Evolutionary conservation across 1,140 invertebrate genomes (phyloP), one percentile per base, ranked within the genome.

Genomic region (Drosophila prosaltans): DNA sequence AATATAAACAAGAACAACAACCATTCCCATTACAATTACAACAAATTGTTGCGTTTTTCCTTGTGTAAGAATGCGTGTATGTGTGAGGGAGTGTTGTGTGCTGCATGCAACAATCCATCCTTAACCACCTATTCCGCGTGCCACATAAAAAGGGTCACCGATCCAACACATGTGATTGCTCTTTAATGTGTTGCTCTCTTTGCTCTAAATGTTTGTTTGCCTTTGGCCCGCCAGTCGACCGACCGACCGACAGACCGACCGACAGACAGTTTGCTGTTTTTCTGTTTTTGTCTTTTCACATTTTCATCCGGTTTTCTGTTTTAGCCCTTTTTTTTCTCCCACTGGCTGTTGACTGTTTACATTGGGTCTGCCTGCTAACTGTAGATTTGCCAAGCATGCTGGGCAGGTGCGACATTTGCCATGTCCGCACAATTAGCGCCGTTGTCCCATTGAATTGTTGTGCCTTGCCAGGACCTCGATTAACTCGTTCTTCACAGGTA

Each of bases 361-460:
- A 48, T 51, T 54, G 62, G 48, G 55, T 51, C 45, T 10, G 8
- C 8, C 45, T 39, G 26, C 16, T 16, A 21, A 36, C 32, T 36
- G 32, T 36, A 36, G 6, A 36, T 36, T 8, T 39, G 3, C n/a
- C 28, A 8, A n/a, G 10, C 28, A 8, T 9, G 30, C 32, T 59
- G 28, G 57, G 36, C 74, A 86, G 78, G 82, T 86, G 82, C 83
- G 82, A 85, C 74, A 85, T 86, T 85, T 85, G 83, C 80, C 82
- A 85, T 85, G 79, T 82, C 77, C 83, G 74, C 82, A 76, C 82
- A 85, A 85, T 85, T 85, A 85, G 82, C 83, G 69, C 69, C 68
- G 66, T 76, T 76, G 73, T 76, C 66, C 73, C 39, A 40, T 40
- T 40, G 10, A 40, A 9, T 11, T 8, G 45, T 16, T 7, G 16